phyloP scores from a whole-genome alignment of 2,113 vertebrate genomes.

The Festucalex cinctus region DNA sequence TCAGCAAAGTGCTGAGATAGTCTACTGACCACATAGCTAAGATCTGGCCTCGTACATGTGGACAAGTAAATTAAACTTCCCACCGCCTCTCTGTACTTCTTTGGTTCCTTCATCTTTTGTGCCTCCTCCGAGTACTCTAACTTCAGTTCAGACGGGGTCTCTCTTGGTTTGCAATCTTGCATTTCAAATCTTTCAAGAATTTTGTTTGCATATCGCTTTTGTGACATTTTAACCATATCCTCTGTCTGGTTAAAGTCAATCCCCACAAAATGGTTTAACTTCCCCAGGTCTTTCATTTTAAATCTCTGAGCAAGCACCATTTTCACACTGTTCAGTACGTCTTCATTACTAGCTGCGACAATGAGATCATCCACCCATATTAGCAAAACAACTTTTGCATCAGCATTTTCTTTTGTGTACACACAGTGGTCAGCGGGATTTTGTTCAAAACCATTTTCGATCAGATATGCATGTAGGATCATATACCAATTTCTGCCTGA shows the following conservation, averaged over 20 bases:
- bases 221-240: constrained; percentile 1
- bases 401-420: no score
- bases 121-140: constrained; percentile 5
- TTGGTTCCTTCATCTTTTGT: neutral
- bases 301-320: no score
- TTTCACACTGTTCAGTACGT: no score
- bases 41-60: constrained; percentile 15
- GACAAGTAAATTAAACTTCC: constrained; percentile 21
- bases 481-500: no score
- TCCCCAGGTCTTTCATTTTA: no score
- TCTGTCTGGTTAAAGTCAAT: constrained; percentile 2
- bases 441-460: no score
- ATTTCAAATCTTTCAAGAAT: constrained; percentile 11
- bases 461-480: no score
- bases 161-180: constrained; percentile 16
- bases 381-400: no score
- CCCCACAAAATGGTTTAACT: no score
- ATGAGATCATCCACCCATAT: no score
- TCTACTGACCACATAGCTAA: constrained; percentile 14
- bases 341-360: no score
- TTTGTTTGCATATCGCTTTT: constrained; percentile 1
- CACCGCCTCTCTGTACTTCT: constrained; percentile 14
- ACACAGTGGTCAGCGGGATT: no score
- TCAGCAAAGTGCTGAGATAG: constrained; percentile 6
- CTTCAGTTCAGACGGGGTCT: constrained; percentile 17